phyloP scores from a whole-genome alignment of 1,140 invertebrate species.

The Caenorhabditis tropicalis region DNA sequence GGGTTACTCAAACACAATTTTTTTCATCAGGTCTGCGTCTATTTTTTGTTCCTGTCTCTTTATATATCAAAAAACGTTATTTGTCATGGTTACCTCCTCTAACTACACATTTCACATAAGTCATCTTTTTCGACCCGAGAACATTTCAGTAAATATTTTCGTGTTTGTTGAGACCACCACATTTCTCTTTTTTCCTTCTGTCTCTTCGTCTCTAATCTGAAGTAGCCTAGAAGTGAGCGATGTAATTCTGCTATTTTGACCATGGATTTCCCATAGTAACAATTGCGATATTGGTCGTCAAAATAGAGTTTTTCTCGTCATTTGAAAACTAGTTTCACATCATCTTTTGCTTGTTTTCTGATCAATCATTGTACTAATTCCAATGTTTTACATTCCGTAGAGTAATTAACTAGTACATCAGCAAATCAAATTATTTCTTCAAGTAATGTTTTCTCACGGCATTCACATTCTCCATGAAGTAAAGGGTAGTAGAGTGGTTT shows the following conservation, averaged over 20 bases:
- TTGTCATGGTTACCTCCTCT: not conserved
- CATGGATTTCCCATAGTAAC: no score
- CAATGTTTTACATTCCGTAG: not conserved
- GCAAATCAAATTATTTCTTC: not conserved
- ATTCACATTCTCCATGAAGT: not conserved
- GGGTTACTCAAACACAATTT: not conserved
- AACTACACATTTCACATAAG: not conserved
- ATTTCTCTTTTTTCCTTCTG: not conserved
- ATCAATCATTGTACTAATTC: not conserved
- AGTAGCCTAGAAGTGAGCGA: not conserved
- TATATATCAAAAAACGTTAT: not conserved
- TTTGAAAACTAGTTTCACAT: not conserved
- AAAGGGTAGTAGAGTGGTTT: no score
- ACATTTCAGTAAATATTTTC: slow-evolving; percentile 30
- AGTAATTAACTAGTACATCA: not conserved
- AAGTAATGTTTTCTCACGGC: no score
- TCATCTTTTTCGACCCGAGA: not conserved
- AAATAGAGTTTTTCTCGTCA: no score
- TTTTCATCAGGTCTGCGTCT: not conserved
- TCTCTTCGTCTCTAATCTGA: not conserved
- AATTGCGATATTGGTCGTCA: no score
- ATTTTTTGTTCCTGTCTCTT: not conserved
- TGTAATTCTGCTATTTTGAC: no score
- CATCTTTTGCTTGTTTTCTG: not conserved
- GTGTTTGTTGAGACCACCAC: not conserved